Base-by-base conservation (phyloP, 2,797 vertebrate genomes). In the Macrochelys suwanniensis region DNA sequence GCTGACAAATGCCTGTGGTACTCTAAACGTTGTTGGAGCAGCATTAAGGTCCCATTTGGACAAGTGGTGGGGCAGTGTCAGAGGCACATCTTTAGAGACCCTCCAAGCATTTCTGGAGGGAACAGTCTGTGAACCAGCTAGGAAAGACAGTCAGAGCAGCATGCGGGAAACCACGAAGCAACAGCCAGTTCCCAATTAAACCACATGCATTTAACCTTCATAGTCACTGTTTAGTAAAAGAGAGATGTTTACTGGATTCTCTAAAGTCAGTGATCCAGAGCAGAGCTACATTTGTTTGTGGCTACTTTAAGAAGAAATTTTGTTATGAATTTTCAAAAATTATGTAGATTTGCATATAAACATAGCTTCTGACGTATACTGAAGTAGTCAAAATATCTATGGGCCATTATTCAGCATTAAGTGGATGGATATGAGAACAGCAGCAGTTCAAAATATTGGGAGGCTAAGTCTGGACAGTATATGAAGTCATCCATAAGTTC, bases 131-230 rank as follows among this genome's bases (percentile, higher is more conserved):
- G 80, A 92, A 89, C 85, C 1, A 76, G 50, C 49, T 37, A 90
- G 59, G 76, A 42, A 93, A 93, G 82, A 2, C 4, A 81, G 79
- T 42, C 23, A 86, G 59, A 81, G 50, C 9, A 85, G 19, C 3
- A 2, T 11, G 26, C 26, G 84, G 84, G 82, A 95, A 90, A 89
- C 86, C 45, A 86, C 82, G 80, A 92, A 88, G 76, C 15, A 92
- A 5, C 37, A 87, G 49, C 79, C 89, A 45, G 37, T 71, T 94
- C 47, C 84, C 92, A 77, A 76, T 49, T 59, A 49, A 91, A n/a
- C 53, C 26, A 19, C 56, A 76, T 81, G 57, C 76, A n/a, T 59
- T 59, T 57, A 42, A 56, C 47, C 89, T 82, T 49, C 56, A 28
- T 6, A 51, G 45, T 79, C 1, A 57, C 82, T 82, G 79, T 88